A percentile compares a stretch with the other conserved stretches of the same genome.
phyloP scores from a whole-genome alignment of 2,113 vertebrate genomes.

The Mobula birostris region DNA sequence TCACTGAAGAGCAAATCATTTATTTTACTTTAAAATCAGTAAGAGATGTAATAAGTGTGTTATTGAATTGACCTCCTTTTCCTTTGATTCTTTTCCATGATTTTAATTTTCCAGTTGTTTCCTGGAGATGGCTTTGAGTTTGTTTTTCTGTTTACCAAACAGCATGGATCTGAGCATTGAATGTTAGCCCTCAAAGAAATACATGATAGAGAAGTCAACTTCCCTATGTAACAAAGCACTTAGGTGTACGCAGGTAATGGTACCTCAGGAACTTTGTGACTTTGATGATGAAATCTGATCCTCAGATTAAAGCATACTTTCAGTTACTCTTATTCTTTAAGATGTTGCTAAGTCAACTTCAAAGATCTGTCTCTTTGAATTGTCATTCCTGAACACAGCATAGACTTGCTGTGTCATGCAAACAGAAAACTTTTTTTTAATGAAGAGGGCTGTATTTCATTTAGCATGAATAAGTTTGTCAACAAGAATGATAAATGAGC shows the following conservation, averaged over 20 bases:
- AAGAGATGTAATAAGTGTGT: not conserved
- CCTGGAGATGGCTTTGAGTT: not conserved
- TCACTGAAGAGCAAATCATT: not conserved
- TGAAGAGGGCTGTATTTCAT: not conserved
- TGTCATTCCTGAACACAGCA: not conserved
- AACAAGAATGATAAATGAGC: not conserved
- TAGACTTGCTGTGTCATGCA: not conserved
- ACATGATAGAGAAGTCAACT: not conserved
- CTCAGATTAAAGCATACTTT: slow-evolving; percentile 31
- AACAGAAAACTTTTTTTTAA: not conserved
- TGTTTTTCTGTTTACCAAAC: slow-evolving; percentile 19
- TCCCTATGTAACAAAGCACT: slow-evolving; percentile 4
- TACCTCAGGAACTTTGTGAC: not conserved
- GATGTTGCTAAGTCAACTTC: slow-evolving; percentile 28
- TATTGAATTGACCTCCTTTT: not conserved
- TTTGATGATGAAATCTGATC: slow-evolving; percentile 31
- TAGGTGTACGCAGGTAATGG: slow-evolving; percentile 11
- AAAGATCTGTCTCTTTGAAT: slow-evolving; percentile 24
- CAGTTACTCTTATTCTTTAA: slow-evolving; percentile 31
- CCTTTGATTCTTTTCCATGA: not conserved
- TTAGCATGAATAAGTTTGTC: not conserved
- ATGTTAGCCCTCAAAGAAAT: not conserved
- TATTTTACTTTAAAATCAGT: not conserved
- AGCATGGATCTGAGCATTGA: slow-evolving; percentile 14
- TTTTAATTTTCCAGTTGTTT: slow-evolving; percentile 19